These are phyloP conservation scores for Pseudopipra pipra DNA, from an alignment of 2,113 vertebrate genomes.

Conservation along the genomic window DNA sequence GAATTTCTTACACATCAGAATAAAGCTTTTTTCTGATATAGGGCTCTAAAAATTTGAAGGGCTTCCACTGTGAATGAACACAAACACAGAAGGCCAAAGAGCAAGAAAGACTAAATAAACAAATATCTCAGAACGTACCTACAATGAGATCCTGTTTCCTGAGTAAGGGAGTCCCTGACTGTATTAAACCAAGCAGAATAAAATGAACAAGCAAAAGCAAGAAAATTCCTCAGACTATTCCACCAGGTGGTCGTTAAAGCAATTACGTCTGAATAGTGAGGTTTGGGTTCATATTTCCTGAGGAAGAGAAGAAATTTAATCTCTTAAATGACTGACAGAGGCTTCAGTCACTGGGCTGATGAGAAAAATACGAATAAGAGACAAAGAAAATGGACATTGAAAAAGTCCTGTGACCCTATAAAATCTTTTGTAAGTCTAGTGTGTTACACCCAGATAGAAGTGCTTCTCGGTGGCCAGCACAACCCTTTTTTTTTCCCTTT, in stretches of 20 bases:
- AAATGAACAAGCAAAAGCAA: background rate
- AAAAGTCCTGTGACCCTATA: background rate
- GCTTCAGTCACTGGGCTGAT: background rate
- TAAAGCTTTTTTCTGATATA: background rate
- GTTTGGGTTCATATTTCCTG: background rate
- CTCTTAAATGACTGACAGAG: background rate
- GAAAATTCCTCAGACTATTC: background rate
- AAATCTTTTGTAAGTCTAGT: background rate
- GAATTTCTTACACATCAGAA: background rate
- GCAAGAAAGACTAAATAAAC: background rate
- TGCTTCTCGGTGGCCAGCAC: background rate
- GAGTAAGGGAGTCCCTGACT: background rate
- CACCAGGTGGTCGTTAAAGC: background rate
- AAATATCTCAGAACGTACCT: background rate
- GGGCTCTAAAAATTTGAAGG: background rate
- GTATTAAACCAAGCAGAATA: background rate
- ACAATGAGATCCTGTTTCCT: background rate
- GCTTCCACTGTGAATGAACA: background rate
- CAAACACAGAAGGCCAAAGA: background rate
- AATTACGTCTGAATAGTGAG: background rate
- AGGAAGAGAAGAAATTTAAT: background rate
- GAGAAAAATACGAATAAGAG: background rate
- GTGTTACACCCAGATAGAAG: background rate
- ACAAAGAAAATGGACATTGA: background rate
- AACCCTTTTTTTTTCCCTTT: background rate